Conservation (phyloP, 2,113 vertebrate species). For the Puffinus mauretanicus region DNA sequence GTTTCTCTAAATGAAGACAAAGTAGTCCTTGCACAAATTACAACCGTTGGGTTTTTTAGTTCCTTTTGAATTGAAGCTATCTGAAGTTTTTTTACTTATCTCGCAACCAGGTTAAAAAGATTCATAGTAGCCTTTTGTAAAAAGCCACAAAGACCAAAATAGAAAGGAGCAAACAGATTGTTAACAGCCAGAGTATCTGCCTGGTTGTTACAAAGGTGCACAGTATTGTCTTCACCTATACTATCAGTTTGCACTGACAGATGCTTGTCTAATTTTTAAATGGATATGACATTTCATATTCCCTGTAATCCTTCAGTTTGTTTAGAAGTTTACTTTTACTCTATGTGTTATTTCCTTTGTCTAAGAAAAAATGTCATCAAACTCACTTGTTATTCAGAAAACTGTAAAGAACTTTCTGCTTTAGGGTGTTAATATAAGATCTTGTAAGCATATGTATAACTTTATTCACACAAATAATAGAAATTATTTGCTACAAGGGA, state of each 20-base stretch:
- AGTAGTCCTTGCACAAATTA: background rate
- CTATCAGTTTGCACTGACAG: background rate
- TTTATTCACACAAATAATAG: background rate
- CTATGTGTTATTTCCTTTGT: background rate
- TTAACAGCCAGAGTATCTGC: background rate
- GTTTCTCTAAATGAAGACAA: constrained; percentile 51
- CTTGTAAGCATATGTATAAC: background rate
- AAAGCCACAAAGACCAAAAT: background rate
- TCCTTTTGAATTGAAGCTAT: background rate
- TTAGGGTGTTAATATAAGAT: background rate
- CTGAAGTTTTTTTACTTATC: background rate
- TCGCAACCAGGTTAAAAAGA: background rate
- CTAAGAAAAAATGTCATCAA: background rate
- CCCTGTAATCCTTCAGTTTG: background rate
- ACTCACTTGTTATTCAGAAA: background rate
- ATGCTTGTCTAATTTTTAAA: background rate
- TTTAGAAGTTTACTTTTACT: background rate
- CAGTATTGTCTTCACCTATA: background rate
- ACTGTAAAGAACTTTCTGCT: background rate
- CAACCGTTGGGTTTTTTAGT: background rate
- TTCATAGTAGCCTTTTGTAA: background rate
- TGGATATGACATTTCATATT: background rate
- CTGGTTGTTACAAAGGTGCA: background rate
- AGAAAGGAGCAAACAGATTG: background rate
- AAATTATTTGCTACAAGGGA: background rate